Evolutionary conservation across 2,113 vertebrate genomes (phyloP), one percentile per base, ranked within the genome.

Genomic region (Cyanistes caeruleus): DNA sequence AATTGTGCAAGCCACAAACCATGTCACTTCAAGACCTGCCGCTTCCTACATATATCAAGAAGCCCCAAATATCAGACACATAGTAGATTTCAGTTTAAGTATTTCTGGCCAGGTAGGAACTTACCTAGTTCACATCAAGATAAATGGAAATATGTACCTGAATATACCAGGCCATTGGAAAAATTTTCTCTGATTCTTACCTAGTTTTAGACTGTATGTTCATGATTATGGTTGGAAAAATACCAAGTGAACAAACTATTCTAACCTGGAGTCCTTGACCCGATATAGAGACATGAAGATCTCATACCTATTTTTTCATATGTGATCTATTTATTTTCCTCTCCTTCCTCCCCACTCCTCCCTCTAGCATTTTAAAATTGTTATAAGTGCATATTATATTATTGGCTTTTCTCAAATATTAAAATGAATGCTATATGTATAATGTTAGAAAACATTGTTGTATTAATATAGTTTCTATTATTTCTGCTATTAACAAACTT

Each of bases 261-360:
- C 46, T 37, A 83, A 58, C 25, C 11, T 37, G 37, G 10, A 82
- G 25, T 75, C 41, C 20, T 68, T 4, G 0, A 62, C 13, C 19
- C 55, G 33, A 59, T 90, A 49, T 1, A 52, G 60, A 27, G 11
- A 49, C 10, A 33, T 43, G 12, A 87, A 83, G 11, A 74, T 52
- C 17, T 69, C 43, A 55, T 33, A 39, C 3, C 18, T 30, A 55
- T 31, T 76, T 81, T 23, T 79, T 60, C 18, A 59, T 39, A 35
- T 58, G 22, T 35, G 27, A 58, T 18, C 11, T 55, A 39, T 58
- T 77, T 63, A 3, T 75, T 87, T 64, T 62, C 9, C 6, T 64
- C 15, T 41, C 9, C 17, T 15, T 22, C 8, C 3, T 5, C 1
- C 1, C 2, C 3, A 15, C 8, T 46, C 5, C 1, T 5, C 30